A percentile compares a stretch with the other conserved stretches of the same genome.
These are phyloP conservation scores for Pangasius macronema DNA, from an alignment of 2,797 vertebrate genomes.

Conservation along the genomic window DNA sequence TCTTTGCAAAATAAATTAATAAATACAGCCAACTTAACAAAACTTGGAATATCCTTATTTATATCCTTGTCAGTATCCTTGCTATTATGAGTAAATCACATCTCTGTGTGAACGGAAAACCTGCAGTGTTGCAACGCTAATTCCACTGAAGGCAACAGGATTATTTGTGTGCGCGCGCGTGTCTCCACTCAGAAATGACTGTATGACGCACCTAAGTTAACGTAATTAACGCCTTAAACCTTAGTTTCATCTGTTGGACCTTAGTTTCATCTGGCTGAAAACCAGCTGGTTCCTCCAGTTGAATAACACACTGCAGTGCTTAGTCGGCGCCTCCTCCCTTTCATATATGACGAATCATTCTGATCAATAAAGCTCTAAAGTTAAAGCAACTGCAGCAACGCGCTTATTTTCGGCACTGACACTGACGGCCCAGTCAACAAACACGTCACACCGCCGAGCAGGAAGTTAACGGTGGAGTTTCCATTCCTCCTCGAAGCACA, in stretches of 20 bases:
- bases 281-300: not conserved
- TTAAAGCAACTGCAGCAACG: not conserved
- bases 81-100: not conserved
- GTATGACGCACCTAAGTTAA: not conserved
- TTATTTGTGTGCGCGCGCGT: not conserved
- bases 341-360: not conserved
- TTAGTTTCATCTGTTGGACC: no score
- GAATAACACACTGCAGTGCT: not conserved
- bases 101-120: not conserved
- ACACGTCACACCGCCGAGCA: conserved; percentile 28
- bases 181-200: no score
- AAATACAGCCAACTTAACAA: not conserved
- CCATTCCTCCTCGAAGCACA: not conserved
- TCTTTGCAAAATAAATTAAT: not conserved
- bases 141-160: not conserved
- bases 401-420: not conserved
- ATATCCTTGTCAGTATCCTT: not conserved
- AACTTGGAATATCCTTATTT: not conserved
- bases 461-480: conserved; percentile 41
- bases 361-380: not conserved
- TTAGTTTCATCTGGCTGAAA: not conserved
- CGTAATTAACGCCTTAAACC: not conserved
- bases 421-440: not conserved
- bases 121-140: not conserved
- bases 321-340: not conserved